Base-by-base conservation (phyloP, 2,888 invertebrate species). In the Lepidonotus clava region DNA sequence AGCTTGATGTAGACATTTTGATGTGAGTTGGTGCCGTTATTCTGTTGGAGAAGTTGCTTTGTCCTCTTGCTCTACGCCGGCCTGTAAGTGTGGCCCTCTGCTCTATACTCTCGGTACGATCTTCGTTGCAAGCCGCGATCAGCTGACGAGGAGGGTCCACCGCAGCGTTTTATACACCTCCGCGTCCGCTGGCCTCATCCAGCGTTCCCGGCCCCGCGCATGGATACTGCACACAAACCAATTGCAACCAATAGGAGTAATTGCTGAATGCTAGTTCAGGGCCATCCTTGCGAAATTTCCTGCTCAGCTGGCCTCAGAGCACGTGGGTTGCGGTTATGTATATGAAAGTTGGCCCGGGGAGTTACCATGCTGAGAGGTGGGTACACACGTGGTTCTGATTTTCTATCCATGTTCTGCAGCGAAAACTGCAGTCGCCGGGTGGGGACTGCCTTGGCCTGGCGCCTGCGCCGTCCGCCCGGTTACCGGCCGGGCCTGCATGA, bases 1-100 rank as follows among this genome's bases (percentile, higher is more conserved):
- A 80, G 80, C 80, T 80, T 41, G 80, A 80, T 24, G 28, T 28
- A 41, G 80, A 80, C 80, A 80, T 80, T 41, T 80, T 80, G 46
- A 46, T 80, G 41, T 28, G 71, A 2, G 38, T 18, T n/a, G n/a
- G n/a, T n/a, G n/a, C n/a, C n/a, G n/a, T n/a, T n/a, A n/a, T n/a
- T n/a, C n/a, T n/a, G n/a, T n/a, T n/a, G n/a, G n/a, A n/a, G n/a
- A n/a, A n/a, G n/a, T n/a, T n/a, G n/a, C n/a, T n/a, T n/a, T n/a
- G n/a, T n/a, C n/a, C n/a, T n/a, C n/a, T n/a, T n/a, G n/a, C n/a
- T n/a, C n/a, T n/a, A n/a, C n/a, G n/a, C n/a, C n/a, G n/a, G n/a
- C n/a, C n/a, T n/a, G n/a, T n/a, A n/a, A n/a, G n/a, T n/a, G n/a
- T n/a, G n/a, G n/a, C n/a, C n/a, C n/a, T n/a, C n/a, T n/a, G n/a